phyloP scores from a whole-genome alignment of 2,888 invertebrate species.

The Linyphia triangularis region DNA sequence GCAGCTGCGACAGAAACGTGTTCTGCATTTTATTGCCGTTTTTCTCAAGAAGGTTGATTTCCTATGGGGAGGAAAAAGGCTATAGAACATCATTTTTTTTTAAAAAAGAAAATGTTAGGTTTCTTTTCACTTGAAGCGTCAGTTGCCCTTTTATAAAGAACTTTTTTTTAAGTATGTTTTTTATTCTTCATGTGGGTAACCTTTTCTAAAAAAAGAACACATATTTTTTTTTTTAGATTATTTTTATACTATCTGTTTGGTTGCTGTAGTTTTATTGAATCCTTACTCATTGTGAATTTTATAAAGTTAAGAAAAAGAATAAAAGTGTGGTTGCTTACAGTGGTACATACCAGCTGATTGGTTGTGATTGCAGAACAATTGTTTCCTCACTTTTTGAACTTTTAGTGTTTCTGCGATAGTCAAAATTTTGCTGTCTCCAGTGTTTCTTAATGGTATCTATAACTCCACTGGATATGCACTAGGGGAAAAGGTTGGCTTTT shows the following conservation, averaged over 20 bases:
- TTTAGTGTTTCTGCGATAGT: too few species aligned
- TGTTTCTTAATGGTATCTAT: too few species aligned
- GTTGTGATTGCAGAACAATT: too few species aligned
- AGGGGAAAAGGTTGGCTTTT: too few species aligned
- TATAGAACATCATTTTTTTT: background rate
- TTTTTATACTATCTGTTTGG: background rate
- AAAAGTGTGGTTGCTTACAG: too few species aligned
- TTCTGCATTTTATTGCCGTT: constrained; percentile 10
- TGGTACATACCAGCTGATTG: too few species aligned
- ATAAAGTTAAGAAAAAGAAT: too few species aligned
- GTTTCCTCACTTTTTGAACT: too few species aligned
- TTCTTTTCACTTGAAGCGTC: background rate
- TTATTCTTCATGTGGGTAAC: background rate
- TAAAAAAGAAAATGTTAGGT: background rate
- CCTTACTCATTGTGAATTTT: too few species aligned
- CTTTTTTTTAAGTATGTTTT: background rate
- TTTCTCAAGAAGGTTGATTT: constrained; percentile 11
- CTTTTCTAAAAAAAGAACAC: background rate
- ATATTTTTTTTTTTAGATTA: background rate
- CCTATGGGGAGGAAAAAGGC: constrained; percentile 3
- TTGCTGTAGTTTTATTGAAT: too few species aligned
- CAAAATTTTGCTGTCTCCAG: too few species aligned
- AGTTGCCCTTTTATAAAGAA: background rate
- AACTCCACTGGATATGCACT: too few species aligned
- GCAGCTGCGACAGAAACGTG: constrained; percentile 1